phyloP scores from a whole-genome alignment of 2,113 vertebrate genomes.

The Larimichthys crocea region DNA sequence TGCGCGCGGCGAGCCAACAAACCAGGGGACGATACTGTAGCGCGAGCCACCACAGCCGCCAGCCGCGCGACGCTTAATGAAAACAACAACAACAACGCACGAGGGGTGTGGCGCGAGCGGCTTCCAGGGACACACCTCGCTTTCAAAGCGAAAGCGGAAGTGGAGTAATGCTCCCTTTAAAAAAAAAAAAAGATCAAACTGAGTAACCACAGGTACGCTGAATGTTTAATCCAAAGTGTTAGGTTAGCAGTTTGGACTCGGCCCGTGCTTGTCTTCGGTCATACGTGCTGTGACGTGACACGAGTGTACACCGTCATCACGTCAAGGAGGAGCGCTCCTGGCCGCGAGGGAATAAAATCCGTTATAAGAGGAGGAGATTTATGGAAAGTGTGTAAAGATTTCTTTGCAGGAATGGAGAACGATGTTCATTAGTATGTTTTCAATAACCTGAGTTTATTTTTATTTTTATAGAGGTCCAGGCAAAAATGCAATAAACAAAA shows the following conservation, averaged over 20 bases:
- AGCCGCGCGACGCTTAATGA: not conserved
- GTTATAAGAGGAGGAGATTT: not conserved
- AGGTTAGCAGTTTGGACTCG: not conserved
- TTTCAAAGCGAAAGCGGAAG: constrained; percentile 14
- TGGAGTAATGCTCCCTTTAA: too few relatives aligned
- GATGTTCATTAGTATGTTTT: too few relatives aligned
- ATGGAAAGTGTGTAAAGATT: too few relatives aligned
- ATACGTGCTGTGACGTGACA: constrained; percentile 38
- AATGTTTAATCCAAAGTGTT: not conserved
- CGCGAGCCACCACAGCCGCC: constrained; percentile 38
- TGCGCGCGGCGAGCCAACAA: constrained; percentile 70
- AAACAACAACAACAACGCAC: constrained; percentile 26
- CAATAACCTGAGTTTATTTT: too few relatives aligned
- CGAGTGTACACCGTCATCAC: constrained; percentile 49
- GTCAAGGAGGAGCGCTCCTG: not conserved
- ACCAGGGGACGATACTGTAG: not conserved
- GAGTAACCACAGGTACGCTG: not conserved
- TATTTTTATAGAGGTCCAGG: too few relatives aligned
- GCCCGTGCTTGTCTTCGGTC: not conserved
- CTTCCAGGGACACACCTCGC: constrained; percentile 23
- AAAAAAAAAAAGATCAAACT: too few relatives aligned
- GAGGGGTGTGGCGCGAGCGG: constrained; percentile 33
- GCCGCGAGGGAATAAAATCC: too few relatives aligned
- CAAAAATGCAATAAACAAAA: too few relatives aligned
- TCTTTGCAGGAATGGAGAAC: too few relatives aligned